Evolutionary conservation across 2,888 invertebrate species (phyloP).

Genomic region (Pherbina coryleti): DNA sequence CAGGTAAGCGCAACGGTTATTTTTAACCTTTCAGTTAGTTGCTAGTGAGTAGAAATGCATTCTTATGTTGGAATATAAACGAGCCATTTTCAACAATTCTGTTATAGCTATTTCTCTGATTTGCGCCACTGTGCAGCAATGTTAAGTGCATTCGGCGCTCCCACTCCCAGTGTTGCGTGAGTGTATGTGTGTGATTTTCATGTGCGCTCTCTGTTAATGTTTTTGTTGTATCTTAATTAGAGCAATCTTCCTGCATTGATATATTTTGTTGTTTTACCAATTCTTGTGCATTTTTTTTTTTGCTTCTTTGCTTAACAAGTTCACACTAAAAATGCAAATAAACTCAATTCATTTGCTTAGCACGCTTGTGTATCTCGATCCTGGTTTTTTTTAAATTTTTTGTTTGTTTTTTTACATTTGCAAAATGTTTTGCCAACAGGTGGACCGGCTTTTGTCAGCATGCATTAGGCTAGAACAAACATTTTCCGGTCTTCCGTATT

Average conservation of each 20-base stretch:
- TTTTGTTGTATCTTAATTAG: slow-evolving; percentile 8
- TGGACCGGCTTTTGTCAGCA: neutral
- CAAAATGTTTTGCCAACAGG: slow-evolving; percentile 12
- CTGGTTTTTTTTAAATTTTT: neutral
- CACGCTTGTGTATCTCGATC: neutral
- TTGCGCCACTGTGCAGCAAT: slow-evolving; percentile 27
- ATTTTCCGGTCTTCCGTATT: slow-evolving; percentile 5
- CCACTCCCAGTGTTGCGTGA: slow-evolving; percentile 31
- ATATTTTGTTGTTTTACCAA: slow-evolving; percentile 1
- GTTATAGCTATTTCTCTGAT: neutral
- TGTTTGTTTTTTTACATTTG: neutral
- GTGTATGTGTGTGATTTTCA: neutral
- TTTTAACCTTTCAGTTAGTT: neutral
- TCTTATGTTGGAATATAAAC: no score
- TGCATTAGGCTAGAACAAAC: no score
- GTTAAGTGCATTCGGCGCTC: slow-evolving; percentile 21
- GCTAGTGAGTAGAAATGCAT: neutral
- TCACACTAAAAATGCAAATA: slow-evolving; percentile 25
- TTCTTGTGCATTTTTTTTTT: neutral
- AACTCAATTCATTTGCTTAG: slow-evolving; percentile 17
- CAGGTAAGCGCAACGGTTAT: neutral
- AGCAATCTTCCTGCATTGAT: slow-evolving; percentile 13
- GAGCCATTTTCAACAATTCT: no score
- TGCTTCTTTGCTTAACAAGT: slow-evolving; percentile 17
- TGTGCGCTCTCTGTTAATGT: neutral